Evolutionary conservation across 2,797 vertebrate species (phyloP).

Genomic region (Channallabes apus): DNA sequence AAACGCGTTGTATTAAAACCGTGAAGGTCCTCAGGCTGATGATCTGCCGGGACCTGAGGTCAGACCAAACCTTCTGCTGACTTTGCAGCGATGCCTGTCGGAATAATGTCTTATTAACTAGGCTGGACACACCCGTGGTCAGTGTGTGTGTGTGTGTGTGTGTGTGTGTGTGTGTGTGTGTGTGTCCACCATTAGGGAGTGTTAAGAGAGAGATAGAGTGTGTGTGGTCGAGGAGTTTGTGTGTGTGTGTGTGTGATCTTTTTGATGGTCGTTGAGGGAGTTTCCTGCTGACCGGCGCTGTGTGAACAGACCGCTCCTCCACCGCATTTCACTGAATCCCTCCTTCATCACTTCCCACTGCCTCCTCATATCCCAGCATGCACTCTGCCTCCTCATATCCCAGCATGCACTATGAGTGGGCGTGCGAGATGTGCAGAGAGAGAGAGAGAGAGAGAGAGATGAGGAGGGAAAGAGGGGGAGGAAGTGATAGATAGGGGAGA

Average conservation of each 20-base stretch:
- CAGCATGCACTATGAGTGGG: conserved; percentile 55
- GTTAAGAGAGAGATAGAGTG: not conserved
- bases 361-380: conserved; percentile 43
- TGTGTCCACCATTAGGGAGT: not conserved
- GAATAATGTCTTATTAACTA: too few species aligned
- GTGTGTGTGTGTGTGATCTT: conserved; percentile 18
- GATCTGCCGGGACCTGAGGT: too few species aligned
- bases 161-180: not conserved
- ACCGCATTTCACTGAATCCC: conserved; percentile 9
- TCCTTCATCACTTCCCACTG: conserved; percentile 15
- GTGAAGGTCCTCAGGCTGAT: not conserved
- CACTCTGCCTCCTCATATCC: conserved; percentile 48
- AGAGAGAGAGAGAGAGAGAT: conserved; percentile 24
- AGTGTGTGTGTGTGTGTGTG: too few species aligned
- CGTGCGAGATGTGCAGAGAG: conserved; percentile 40
- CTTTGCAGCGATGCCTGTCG: too few species aligned
- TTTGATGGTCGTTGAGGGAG: conserved; percentile 21
- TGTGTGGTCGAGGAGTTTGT: not conserved
- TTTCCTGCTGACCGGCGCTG: conserved; percentile 28
- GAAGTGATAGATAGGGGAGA: conserved; percentile 29
- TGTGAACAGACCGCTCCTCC: conserved; percentile 24
- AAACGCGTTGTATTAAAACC: not conserved
- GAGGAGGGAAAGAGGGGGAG: conserved; percentile 19
- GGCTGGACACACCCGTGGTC: too few species aligned
- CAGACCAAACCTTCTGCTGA: too few species aligned